Percentiles rank a stretch among this genome's conserved stretches.
Evolutionary conservation across 2,113 vertebrate species (phyloP).

Genomic region (Phasianus colchicus): DNA sequence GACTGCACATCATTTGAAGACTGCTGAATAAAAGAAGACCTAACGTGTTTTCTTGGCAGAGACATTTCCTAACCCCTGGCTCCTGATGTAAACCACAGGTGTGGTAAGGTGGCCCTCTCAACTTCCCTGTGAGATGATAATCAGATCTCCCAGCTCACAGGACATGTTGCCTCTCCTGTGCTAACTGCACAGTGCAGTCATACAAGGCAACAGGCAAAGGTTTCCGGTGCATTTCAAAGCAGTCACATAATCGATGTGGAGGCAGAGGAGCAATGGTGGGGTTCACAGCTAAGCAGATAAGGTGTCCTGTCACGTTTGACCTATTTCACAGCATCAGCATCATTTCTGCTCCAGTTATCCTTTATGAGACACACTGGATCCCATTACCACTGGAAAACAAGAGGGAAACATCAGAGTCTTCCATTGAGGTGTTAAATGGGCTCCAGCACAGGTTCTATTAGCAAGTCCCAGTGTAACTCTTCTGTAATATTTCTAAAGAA

Average conservation of each 20-base stretch:
- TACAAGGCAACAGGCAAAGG: background rate
- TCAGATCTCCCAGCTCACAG: constrained; percentile 6
- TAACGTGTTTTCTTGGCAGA: background rate
- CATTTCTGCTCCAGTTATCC: constrained; percentile 60
- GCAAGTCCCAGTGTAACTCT: background rate
- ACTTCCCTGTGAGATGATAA: constrained; percentile 11
- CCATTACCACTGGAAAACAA: background rate
- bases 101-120: background rate
- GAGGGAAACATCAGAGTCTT: background rate
- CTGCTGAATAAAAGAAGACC: constrained; percentile 37
- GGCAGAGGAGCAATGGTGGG: background rate
- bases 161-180: background rate
- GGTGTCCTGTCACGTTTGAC: constrained; percentile 30
- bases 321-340: constrained; percentile 64
- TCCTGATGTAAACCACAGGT: constrained; percentile 15
- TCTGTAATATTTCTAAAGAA: background rate
- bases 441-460: background rate
- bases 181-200: background rate
- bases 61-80: constrained; percentile 18
- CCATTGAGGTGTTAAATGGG: background rate
- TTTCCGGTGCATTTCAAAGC: constrained; percentile 13
- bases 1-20: background rate
- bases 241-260: background rate
- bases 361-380: background rate
- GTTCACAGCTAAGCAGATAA: constrained; percentile 7